These are phyloP conservation scores for Lates calcarifer DNA, from an alignment of 2,113 vertebrate species.

Conservation along the genomic window DNA sequence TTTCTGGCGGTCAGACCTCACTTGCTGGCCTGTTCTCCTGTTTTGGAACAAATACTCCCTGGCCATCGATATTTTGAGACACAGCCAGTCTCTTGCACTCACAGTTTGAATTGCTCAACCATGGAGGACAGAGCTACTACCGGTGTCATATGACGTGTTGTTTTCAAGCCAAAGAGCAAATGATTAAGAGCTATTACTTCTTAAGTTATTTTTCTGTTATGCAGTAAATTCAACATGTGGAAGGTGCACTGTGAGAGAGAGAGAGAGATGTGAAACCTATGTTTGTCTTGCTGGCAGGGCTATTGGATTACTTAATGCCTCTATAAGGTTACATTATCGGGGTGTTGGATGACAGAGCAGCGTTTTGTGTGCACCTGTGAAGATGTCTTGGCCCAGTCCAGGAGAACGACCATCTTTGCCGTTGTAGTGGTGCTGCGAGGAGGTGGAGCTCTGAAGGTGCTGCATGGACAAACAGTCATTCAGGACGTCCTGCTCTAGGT, in stretches of 20 bases:
- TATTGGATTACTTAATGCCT: slow-evolving; percentile 1
- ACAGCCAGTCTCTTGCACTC: slow-evolving; percentile 30
- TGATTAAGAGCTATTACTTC: neutral
- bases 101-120: slow-evolving; percentile 41
- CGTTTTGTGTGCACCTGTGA: slow-evolving; percentile 85
- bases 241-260: neutral
- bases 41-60: slow-evolving; percentile 53
- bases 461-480: slow-evolving; percentile 92
- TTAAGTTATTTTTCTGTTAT: neutral
- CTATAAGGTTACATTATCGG: neutral
- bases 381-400: slow-evolving; percentile 89
- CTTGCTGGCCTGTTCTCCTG: slow-evolving; percentile 40
- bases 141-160: slow-evolving; percentile 27
- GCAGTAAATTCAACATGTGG: neutral
- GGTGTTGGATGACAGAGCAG: slow-evolving; percentile 1
- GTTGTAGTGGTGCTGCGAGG: slow-evolving; percentile 88
- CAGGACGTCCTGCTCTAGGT: slow-evolving; percentile 90
- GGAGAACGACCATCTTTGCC: slow-evolving; percentile 87
- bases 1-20: slow-evolving; percentile 51
- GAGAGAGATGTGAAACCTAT: neutral
- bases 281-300: neutral
- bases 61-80: slow-evolving; percentile 39
- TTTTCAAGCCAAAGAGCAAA: slow-evolving; percentile 15
- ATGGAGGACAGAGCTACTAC: slow-evolving; percentile 7
- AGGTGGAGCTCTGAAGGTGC: slow-evolving; percentile 87